Evolutionary conservation across 2,113 vertebrate genomes (phyloP).

Genomic region (Xiphorhynchus elegans): DNA sequence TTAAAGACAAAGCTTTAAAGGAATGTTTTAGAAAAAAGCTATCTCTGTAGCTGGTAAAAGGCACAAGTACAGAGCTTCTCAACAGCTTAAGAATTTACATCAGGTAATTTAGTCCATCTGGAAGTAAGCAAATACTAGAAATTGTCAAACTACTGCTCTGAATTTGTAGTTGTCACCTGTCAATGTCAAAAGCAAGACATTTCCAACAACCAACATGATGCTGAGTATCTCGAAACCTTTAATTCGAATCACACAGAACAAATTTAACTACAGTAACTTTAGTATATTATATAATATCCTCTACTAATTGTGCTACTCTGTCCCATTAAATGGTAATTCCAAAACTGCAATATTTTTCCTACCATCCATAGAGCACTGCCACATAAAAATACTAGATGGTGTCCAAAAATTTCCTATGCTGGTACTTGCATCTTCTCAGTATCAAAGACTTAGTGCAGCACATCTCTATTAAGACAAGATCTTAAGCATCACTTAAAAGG

Average conservation of each 20-base stretch:
- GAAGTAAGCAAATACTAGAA: neutral
- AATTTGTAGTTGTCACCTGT: neutral
- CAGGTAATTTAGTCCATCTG: neutral
- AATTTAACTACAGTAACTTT: neutral
- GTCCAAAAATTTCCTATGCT: neutral
- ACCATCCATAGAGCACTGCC: neutral
- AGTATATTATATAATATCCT: neutral
- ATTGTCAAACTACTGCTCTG: neutral
- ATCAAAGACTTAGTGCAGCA: neutral
- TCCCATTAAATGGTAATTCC: neutral
- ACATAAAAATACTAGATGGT: neutral
- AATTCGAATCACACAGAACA: neutral
- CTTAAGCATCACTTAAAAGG: neutral
- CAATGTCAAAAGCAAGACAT: neutral
- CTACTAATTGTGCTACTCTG: neutral
- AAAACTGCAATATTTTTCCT: neutral
- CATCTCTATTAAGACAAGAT: neutral
- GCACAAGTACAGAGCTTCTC: neutral
- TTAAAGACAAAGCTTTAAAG: neutral
- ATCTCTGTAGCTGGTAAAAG: neutral
- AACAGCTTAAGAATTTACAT: neutral
- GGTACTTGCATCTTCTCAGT: neutral
- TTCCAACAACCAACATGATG: neutral
- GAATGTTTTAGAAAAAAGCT: neutral
- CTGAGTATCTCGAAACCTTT: neutral